Base-by-base conservation (phyloP, 2,888 invertebrate species). In the Steromphala cineraria region DNA sequence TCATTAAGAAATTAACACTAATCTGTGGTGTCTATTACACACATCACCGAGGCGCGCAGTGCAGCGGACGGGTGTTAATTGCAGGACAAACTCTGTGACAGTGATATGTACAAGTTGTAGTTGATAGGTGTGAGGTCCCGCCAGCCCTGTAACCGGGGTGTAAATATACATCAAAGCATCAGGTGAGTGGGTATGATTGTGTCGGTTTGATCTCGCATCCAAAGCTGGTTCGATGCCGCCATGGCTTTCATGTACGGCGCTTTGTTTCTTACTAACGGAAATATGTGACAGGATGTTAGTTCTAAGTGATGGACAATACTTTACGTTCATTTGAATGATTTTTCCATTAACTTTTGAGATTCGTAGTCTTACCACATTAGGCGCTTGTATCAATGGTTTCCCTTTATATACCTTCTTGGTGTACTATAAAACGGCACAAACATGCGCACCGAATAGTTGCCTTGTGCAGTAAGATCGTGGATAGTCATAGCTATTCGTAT, bases 1-100 rank as follows among this genome's bases (percentile, higher is more conserved):
- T 71, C 71, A 71, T 71, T 71, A 71, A 40, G 71, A 71, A 71
- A 71, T 71, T 71, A 36, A 71, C 71, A 71, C 71, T 71, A 36
- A 71, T 71, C 71, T 36, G 40, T 40, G 19, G 71, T 71, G 40
- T 31, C 71, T 40, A 71, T 71, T 71, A 71, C 71, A 1, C 71
- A 5, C n/a, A n/a, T 19, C n/a, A 36, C 19, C 17, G n/a, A 36
- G 71, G 19, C 40, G 19, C 31, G n/a, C 28, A 10, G 36, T 71
- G 19, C 31, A 19, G 31, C 31, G 71, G 19, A 15, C n/a, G 28
- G 40, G 71, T 71, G 71, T 71, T 40, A 71, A 71, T 71, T 36
- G 71, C 40, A 40, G n/a, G n/a, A 71, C 31, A 17, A 71, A 4
- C 40, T 40, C 71, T 31, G 2, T 31, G n/a, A 8, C n/a, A 31